Percentiles rank a stretch among this genome's conserved stretches.
These are phyloP conservation scores for Rhinogobius similis DNA, from an alignment of 2,113 vertebrate genomes.

Conservation along the genomic window DNA sequence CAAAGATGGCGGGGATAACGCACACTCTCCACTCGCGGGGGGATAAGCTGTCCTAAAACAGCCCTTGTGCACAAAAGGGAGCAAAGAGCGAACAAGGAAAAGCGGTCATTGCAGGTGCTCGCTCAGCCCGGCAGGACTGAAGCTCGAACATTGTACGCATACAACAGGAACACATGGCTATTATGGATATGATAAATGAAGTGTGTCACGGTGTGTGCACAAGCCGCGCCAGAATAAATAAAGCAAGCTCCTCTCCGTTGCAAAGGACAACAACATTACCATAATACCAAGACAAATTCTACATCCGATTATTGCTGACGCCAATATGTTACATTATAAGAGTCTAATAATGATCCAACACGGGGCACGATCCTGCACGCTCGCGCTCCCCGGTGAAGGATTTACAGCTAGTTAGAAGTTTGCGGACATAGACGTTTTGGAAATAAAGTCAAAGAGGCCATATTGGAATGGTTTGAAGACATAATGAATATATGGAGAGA, in stretches of 20 bases:
- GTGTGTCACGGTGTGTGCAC: constrained; percentile 36
- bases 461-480: neutral
- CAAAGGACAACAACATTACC: constrained; percentile 68
- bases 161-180: constrained; percentile 25
- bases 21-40: constrained; percentile 33
- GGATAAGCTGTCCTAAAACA: constrained; percentile 47
- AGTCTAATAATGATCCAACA: constrained; percentile 65
- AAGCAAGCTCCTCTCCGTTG: constrained; percentile 41
- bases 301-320: constrained; percentile 61
- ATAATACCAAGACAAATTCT: constrained; percentile 65
- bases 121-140: neutral
- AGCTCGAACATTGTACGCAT: constrained; percentile 17
- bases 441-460: neutral
- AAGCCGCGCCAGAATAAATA: constrained; percentile 57
- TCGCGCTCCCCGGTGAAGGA: constrained; percentile 29
- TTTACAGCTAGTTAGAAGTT: constrained; percentile 36
- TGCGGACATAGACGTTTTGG: neutral
- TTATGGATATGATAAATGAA: constrained; percentile 67
- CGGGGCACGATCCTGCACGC: constrained; percentile 36
- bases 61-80: constrained; percentile 25
- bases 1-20: constrained; percentile 53
- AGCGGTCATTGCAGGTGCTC: constrained; percentile 19
- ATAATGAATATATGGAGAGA: neutral
- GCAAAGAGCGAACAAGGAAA: neutral
- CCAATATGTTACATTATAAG: constrained; percentile 51